A percentile compares a stretch with the other conserved stretches of the same genome.
These are phyloP conservation scores for Catharus ustulatus DNA, from an alignment of 2,797 vertebrate species.

Conservation along the genomic window DNA sequence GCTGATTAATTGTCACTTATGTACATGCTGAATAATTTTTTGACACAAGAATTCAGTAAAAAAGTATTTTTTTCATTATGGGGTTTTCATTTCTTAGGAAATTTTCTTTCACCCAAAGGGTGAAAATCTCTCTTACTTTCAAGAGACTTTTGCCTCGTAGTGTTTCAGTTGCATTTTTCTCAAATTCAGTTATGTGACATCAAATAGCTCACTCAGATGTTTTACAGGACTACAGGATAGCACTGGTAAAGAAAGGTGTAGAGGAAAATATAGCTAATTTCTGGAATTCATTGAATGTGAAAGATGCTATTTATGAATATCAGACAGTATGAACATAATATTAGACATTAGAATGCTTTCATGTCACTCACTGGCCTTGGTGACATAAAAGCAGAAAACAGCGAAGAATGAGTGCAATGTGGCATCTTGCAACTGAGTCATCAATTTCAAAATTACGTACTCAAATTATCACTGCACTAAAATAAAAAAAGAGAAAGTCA, in stretches of 20 bases:
- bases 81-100: not conserved
- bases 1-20: not conserved
- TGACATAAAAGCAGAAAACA: not conserved
- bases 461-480: not conserved
- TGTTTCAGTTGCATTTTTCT: not conserved
- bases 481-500: not conserved
- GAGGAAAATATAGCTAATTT: constrained; percentile 32
- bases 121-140: not conserved
- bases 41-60: not conserved
- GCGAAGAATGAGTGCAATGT: not conserved
- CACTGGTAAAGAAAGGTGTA: not conserved
- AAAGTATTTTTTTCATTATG: not conserved
- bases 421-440: not conserved
- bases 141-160: not conserved
- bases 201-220: not conserved
- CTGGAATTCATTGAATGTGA: not conserved
- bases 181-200: not conserved
- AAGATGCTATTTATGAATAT: constrained; percentile 2
- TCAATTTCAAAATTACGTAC: not conserved
- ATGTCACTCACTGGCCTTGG: not conserved
- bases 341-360: not conserved
- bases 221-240: constrained; percentile 44
- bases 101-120: not conserved
- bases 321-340: not conserved
- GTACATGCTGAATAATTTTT: not conserved